phyloP scores from a whole-genome alignment of 2,113 vertebrate species.

The Mus musculus region DNA sequence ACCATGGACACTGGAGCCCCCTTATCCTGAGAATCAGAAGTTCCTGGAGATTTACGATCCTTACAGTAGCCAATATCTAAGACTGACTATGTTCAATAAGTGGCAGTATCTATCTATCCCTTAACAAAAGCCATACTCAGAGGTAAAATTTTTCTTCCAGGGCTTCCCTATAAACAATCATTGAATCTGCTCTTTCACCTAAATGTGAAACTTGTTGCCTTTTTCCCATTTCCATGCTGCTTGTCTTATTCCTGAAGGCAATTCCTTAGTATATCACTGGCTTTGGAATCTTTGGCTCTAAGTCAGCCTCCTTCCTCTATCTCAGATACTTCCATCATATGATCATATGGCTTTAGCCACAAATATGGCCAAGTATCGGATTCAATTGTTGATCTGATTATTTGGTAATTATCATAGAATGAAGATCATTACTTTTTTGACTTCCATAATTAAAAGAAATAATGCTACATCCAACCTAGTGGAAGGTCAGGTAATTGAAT shows the following conservation, averaged over 20 bases:
- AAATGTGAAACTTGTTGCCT: neutral
- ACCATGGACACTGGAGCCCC: neutral
- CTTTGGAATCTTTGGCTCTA: neutral
- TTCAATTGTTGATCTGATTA: conserved; percentile 46
- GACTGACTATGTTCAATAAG: neutral
- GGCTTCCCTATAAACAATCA: neutral
- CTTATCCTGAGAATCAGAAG: neutral
- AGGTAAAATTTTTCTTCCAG: neutral
- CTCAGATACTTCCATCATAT: conserved; percentile 29
- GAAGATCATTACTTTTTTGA: neutral
- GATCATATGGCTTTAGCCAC: conserved; percentile 50
- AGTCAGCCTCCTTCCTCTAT: neutral
- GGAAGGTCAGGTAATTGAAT: conserved; percentile 56
- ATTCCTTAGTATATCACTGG: neutral
- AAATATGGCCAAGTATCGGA: conserved; percentile 35
- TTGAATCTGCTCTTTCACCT: neutral
- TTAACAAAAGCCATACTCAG: neutral
- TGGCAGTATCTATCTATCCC: neutral
- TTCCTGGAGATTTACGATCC: neutral
- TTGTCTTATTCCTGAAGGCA: neutral
- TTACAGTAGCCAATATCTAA: neutral
- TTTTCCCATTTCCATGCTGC: neutral
- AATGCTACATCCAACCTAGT: conserved; percentile 36
- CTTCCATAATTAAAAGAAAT: conserved; percentile 59
- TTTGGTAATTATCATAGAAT: conserved; percentile 62